Evolutionary conservation across 2,113 vertebrate genomes (phyloP).

Genomic region (Chionodraco myersi): DNA sequence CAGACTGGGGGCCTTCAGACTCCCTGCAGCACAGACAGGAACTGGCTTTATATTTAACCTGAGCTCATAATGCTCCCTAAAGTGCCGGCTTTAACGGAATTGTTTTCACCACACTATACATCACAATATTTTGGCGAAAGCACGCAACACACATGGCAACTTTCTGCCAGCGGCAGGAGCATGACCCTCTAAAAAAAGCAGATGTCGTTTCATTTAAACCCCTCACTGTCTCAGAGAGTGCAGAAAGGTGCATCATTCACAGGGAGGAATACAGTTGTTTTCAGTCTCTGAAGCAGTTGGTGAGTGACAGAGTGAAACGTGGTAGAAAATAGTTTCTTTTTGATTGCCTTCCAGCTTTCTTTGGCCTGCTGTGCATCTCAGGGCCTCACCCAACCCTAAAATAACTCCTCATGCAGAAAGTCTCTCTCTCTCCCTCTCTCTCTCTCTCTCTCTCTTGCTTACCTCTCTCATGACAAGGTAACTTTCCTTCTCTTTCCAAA

Average conservation of each 20-base stretch:
- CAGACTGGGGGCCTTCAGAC: constrained; percentile 3
- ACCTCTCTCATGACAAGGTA: constrained; percentile 44
- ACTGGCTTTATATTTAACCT: constrained; percentile 39
- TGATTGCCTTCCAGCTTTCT: constrained; percentile 79
- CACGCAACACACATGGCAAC: constrained; percentile 52
- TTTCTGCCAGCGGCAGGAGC: constrained; percentile 37
- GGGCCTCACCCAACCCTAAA: constrained; percentile 63
- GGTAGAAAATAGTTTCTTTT: constrained; percentile 67
- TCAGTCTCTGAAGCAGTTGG: constrained; percentile 61
- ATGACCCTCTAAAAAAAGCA: constrained; percentile 19
- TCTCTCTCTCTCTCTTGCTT: constrained; percentile 11
- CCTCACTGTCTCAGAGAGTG: constrained; percentile 24
- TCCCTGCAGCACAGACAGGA: constrained; percentile 38
- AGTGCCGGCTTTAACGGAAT: constrained; percentile 40
- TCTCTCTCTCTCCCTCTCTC: constrained; percentile 26
- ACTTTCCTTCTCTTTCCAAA: constrained; percentile 33
- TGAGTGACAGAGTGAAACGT: constrained; percentile 72
- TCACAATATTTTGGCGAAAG: constrained; percentile 44
- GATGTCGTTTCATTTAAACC: constrained; percentile 62
- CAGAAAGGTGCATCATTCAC: constrained; percentile 74
- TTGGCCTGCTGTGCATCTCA: constrained; percentile 72
- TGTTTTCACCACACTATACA: constrained; percentile 52
- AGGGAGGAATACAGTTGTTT: constrained; percentile 68
- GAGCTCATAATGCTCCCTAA: constrained; percentile 33
- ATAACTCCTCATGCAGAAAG: constrained; percentile 69